phyloP scores from a whole-genome alignment of 2,113 vertebrate genomes.

The Phrynosoma blainvillii region DNA sequence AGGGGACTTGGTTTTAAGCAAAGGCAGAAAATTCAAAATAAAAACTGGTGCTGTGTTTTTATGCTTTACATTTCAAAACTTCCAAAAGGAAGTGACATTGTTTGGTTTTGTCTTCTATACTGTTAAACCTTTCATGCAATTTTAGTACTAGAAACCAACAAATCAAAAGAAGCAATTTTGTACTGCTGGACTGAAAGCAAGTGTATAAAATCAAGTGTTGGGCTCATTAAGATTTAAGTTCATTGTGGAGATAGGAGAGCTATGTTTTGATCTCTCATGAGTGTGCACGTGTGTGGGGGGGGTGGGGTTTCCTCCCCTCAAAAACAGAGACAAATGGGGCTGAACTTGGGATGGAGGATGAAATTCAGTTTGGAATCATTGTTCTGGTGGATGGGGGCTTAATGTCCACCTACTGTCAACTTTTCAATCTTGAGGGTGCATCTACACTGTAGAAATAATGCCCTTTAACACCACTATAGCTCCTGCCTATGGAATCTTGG shows the following conservation, averaged over 20 bases:
- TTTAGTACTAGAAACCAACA: neutral
- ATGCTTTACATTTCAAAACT: constrained; percentile 52
- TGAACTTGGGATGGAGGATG: neutral
- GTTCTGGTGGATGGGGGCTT: neutral
- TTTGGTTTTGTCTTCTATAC: constrained; percentile 20
- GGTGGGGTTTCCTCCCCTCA: too few relatives aligned
- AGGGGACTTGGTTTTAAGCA: constrained; percentile 37
- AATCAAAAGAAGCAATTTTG: neutral
- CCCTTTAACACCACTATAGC: too few relatives aligned
- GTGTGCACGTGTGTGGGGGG: too few relatives aligned
- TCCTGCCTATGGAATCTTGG: too few relatives aligned
- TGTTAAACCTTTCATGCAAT: constrained; percentile 10
- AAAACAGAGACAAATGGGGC: neutral
- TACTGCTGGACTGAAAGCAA: neutral
- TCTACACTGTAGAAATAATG: too few relatives aligned
- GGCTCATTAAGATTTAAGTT: neutral
- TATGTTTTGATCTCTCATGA: neutral
- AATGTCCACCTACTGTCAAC: neutral
- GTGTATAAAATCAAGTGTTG: neutral
- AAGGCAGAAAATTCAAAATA: constrained; percentile 56
- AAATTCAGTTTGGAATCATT: neutral
- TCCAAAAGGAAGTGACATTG: constrained; percentile 29
- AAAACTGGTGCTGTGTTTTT: constrained; percentile 43
- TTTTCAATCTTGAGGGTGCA: neutral
- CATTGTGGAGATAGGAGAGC: neutral